Evolutionary conservation across 2,888 invertebrate species (phyloP).

Genomic region (Drosophila quinaria): DNA sequence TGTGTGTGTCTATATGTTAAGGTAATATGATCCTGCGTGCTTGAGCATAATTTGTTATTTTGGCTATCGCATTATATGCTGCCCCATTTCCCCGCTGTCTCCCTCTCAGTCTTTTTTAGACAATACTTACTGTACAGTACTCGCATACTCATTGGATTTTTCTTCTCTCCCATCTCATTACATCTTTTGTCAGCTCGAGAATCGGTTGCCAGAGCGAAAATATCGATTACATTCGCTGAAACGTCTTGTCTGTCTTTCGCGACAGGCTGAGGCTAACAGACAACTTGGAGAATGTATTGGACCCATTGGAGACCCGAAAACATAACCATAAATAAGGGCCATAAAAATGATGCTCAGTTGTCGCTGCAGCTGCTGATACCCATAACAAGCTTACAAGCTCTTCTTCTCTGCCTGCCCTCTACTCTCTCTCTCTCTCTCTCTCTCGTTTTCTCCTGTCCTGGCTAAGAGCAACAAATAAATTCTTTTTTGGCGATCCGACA

Average conservation of each 20-base stretch:
- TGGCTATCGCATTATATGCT: slow-evolving; percentile 63
- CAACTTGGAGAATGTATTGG: slow-evolving; percentile 1
- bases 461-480: slow-evolving; percentile 67
- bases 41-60: slow-evolving; percentile 78
- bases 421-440: neutral
- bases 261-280: neutral
- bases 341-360: slow-evolving; percentile 80
- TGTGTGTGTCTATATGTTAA: neutral
- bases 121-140: neutral
- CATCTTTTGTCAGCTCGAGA: slow-evolving; percentile 54
- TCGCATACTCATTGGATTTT: neutral
- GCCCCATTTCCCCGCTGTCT: neutral
- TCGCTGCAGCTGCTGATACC: slow-evolving; percentile 53
- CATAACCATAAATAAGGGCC: slow-evolving; percentile 79
- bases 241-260: slow-evolving; percentile 54
- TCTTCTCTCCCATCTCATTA: slow-evolving; percentile 8
- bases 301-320: slow-evolving; percentile 44
- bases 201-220: slow-evolving; percentile 48
- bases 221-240: slow-evolving; percentile 78
- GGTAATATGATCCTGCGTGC: slow-evolving; percentile 76
- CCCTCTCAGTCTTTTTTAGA: neutral
- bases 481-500: slow-evolving; percentile 51
- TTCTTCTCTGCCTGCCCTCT: neutral
- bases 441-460: slow-evolving; percentile 10
- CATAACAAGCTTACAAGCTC: slow-evolving; percentile 15